Evolutionary conservation across 2,113 vertebrate genomes (phyloP), one percentile per base, ranked within the genome.

Genomic region (Actinemys pallida): DNA sequence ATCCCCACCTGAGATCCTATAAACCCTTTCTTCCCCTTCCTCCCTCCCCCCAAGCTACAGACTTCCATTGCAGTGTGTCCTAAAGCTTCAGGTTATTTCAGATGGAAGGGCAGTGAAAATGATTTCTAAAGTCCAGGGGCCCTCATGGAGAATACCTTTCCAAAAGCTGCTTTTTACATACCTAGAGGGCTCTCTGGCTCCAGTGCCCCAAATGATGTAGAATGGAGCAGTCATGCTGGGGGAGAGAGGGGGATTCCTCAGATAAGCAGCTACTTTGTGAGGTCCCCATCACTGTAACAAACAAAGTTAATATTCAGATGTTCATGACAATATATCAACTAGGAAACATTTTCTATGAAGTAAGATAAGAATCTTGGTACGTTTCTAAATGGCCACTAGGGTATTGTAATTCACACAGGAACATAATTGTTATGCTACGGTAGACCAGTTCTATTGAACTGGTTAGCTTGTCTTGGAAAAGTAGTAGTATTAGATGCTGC

Each of bases 41-140:
- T 84, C 6, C 14, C 11, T 24, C 7, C 45, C 45, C 5, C 16
- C 84, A 82, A 90, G 83, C n/a, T 14, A 8, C 1, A 10, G 76
- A 76, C 87, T 14, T 35, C 4, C 27, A 57, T 69, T 79, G 7
- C 82, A n/a, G n/a, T 0, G 0, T 80, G 42, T 52, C 56, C 14
- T 54, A 50, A 85, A 56, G 29, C 56, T 31, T 65, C 57, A 22
- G 3, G 1, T 81, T 87, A 12, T 47, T 31, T 84, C 49, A 29
- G 49, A 6, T 1, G 17, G 31, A 53, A 25, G 4, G 22, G 25
- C 72, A 72, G 53, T 35, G 88, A 75, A 14, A 35, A 12, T 6
- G 3, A 88, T 65, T 92, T 87, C 20, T 13, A 35, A 39, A 90
- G 27, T 35, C 3, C 3, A 35, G 62, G 14, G 19, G 20, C 11